Base-by-base conservation (phyloP, 2,113 vertebrate species). In the Rhineura floridana region DNA sequence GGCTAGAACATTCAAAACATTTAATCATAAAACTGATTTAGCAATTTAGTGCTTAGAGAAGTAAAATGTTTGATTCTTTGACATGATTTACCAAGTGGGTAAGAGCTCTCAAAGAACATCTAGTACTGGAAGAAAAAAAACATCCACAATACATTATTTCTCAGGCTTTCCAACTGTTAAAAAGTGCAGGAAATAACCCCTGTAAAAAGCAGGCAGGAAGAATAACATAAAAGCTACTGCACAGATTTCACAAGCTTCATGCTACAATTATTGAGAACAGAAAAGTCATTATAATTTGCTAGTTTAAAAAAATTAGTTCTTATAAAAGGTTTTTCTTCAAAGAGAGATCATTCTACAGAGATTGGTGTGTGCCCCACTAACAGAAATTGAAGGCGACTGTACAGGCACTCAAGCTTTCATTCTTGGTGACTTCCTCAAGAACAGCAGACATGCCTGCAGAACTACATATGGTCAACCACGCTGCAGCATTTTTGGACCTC, bases 101-200 rank as follows among this genome's bases (percentile, higher is more conserved):
- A 89, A 36, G 83, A 89, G 28, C 52, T 86, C 50, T 75, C 30
- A 84, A 89, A 87, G 89, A 85, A 91, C 89, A 88, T 69, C 17
- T 50, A 89, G 77, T 42, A 48, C 52, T 67, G 17, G 44, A 59
- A 36, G 46, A 13, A 1, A 48, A 46, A 42, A 81, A 33, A 87
- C 1, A 91, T 59, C 44, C 46, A 87, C 63, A 13, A 77, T 83
- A 70, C n/a, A 85, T 91, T 73, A 85, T 87, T 85, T 89, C 36
- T 83, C 84, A 81, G 48, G 4, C 81, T 88, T 88, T 91, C 73
- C 73, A 90, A 65, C 8, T 91, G 90, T 88, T 88, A 88, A 5
- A 8, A 50, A 81, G 63, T 0, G 0, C 1, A 0, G 52, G 89
- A 86, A 50, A 55, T 86, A 91, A 93, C 91, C 9, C 1, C 13